phyloP scores from a whole-genome alignment of 2,797 vertebrate species.

The Bryconaethiops microstoma region DNA sequence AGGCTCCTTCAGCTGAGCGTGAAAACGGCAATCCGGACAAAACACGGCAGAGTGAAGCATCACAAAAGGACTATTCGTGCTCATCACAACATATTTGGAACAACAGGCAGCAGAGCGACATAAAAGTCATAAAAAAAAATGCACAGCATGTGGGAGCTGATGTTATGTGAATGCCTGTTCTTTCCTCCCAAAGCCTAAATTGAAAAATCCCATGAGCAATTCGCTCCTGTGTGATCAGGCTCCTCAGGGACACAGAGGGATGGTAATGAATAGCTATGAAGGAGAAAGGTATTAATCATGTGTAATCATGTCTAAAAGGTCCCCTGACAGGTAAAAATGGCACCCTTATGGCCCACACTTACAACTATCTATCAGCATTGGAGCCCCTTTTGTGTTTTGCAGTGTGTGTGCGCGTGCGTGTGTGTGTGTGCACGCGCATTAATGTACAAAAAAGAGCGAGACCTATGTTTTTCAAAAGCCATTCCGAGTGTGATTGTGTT shows the following conservation, averaged over 20 bases:
- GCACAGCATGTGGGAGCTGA: neutral
- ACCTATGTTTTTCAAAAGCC: slow-evolving; percentile 12
- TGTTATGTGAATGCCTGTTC: slow-evolving; percentile 29
- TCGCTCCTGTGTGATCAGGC: slow-evolving; percentile 43
- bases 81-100: slow-evolving; percentile 46
- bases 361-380: slow-evolving; percentile 55
- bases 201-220: slow-evolving; percentile 49
- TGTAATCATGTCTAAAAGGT: slow-evolving; percentile 57
- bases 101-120: slow-evolving; percentile 19
- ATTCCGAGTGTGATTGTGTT: slow-evolving; percentile 15
- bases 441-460: slow-evolving; percentile 7
- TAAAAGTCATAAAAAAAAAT: slow-evolving; percentile 32
- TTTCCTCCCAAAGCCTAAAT: slow-evolving; percentile 23
- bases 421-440: neutral
- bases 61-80: slow-evolving; percentile 51
- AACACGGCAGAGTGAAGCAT: slow-evolving; percentile 46
- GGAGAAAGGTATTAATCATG: slow-evolving; percentile 59
- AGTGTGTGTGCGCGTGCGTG: neutral
- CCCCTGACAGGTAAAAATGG: slow-evolving; percentile 54
- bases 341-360: slow-evolving; percentile 53
- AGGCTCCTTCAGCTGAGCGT: slow-evolving; percentile 39
- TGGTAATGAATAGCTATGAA: slow-evolving; percentile 58
- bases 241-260: slow-evolving; percentile 47
- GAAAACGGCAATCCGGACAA: slow-evolving; percentile 36
- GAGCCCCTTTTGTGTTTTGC: slow-evolving; percentile 34